Base-by-base conservation (phyloP, 2,797 vertebrate species). In the Chromobotia macracanthus region DNA sequence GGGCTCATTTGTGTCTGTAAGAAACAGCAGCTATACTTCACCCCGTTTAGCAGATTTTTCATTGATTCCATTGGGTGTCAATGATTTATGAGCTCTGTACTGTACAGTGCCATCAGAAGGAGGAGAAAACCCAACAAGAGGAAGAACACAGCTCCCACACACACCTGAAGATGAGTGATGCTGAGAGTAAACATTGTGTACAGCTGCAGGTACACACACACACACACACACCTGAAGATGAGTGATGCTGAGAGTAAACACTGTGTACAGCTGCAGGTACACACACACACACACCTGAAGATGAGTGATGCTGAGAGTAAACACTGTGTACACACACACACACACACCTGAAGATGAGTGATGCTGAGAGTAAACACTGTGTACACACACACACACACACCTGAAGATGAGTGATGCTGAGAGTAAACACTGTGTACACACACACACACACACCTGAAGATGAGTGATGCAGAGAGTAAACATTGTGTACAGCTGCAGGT, bases 401-500 rank as follows among this genome's bases (percentile, higher is more conserved):
- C 60, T 61, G 67, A 75, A 53, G 8, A 76, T 66, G 82, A 82
- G 61, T 77, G 77, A 31, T 77, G 61, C 79, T 28, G 28, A 51
- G 80, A 87, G 15, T 11, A 67, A 83, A 38, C 28, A 4, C 28
- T 28, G 28, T 28, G 71, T 65, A 77, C 86, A 75, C 5, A 66
- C 35, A 73, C 28, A 28, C 28, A 28, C 28, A 82, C 55, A 18
- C 75, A 12, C 67, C 60, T 61, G 67, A 75, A 53, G 8, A 76
- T 66, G 82, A 82, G 61, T 77, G 77, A 31, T 77, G 58, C 79
- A 28, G 51, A 82, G 75, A 67, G 56, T 74, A 87, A 9, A 80
- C 6, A 18, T 10, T 23, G 66, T 81, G 72, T 79, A 48, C 86
- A 90, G 71, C 88, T 87, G 70, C 90, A 92, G 93, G 93, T 94